Evolutionary conservation across 2,888 invertebrate species (phyloP), one percentile per base, ranked within the genome.

Genomic region (Chaitophorus viminalis): DNA sequence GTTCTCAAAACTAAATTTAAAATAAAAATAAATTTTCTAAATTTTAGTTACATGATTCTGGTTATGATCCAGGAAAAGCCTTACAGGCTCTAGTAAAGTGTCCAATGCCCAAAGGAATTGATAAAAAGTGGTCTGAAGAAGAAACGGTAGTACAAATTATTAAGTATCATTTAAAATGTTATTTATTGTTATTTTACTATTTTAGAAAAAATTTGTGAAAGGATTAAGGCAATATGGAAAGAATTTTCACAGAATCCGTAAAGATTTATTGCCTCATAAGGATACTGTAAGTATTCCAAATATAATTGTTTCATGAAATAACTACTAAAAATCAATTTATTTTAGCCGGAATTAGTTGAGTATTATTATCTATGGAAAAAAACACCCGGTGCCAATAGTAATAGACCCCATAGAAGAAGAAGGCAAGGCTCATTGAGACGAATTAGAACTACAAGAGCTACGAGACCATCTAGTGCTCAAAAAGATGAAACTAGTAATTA

Each of bases 361-460:
- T 99, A 97, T 93, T 99, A 99, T 93, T 99, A 99, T 93, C 93
- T 98, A 91, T 99, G 99, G 99, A 99, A 99, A 93, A 99, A 99
- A 93, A 98, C 99, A 70, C 98, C 99, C 33, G 98, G 98, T 91
- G 99, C 99, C 89, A 97, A 97, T 92, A 98, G 97, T 91, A 98
- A 98, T 92, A 94, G 99, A 90, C 98, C 98, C 46, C 98, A 98
- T 91, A 94, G 98, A 90, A 94, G 98, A 91, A 91, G 98, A 90
- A 93, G 97, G 84, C 97, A 96, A 92, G 96, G 96, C 90, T 97
- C 97, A 82, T 92, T 98, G 90, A 94, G 97, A 90, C 94, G 98
- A 91, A 97, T 97, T 90, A 94, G 97, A 90, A 96, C 96, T 91
- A 97, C 97, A 88, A 93, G 97, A 90, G 97, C 96, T 91, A 96